Evolutionary conservation across 2,888 invertebrate species (phyloP).

Genomic region (Trachelus stipa): DNA sequence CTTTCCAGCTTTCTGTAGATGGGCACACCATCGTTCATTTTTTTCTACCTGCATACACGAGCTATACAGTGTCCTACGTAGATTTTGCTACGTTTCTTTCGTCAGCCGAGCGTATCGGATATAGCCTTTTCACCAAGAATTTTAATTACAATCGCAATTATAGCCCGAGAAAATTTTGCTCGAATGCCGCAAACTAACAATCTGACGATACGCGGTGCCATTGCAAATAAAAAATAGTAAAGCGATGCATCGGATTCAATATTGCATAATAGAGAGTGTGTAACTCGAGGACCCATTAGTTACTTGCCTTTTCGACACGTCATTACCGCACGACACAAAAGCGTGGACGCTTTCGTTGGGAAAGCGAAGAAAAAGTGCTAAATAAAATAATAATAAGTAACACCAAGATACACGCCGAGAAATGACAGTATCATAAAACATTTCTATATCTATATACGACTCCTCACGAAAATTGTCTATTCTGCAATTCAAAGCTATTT

Average conservation of each 20-base stretch:
- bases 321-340: constrained; percentile 32
- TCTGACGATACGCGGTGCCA: constrained; percentile 25
- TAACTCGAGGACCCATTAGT: neutral
- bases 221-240: neutral
- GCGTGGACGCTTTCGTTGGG: neutral
- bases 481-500: neutral
- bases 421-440: neutral
- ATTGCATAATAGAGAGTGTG: constrained; percentile 27
- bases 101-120: constrained; percentile 1
- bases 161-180: constrained; percentile 48
- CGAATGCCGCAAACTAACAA: constrained; percentile 52
- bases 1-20: constrained; percentile 21
- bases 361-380: neutral
- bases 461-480: neutral
- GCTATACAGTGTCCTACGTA: neutral
- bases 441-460: neutral
- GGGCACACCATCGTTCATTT: constrained; percentile 13
- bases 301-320: constrained; percentile 34
- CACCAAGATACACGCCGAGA: neutral
- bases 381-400: neutral
- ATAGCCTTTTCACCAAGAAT: constrained; percentile 51
- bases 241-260: constrained; percentile 23
- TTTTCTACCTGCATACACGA: constrained; percentile 5
- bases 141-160: constrained; percentile 65
- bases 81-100: neutral